Evolutionary conservation across 2,888 invertebrate species (phyloP).

Genomic region (Epirrita christyi): DNA sequence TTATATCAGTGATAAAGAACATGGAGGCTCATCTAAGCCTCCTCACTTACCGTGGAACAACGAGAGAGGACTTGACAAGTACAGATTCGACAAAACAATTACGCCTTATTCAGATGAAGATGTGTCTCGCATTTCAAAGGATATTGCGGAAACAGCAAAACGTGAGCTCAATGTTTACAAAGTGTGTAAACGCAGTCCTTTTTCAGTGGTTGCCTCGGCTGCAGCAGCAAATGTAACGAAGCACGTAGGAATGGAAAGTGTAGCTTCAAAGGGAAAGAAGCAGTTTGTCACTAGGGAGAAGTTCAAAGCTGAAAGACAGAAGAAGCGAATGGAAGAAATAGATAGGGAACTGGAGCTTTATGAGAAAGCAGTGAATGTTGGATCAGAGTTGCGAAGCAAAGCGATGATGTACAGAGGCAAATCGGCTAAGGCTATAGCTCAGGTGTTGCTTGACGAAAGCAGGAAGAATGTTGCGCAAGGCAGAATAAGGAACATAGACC

Average conservation of each 20-base stretch:
- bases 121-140: slow-evolving; percentile 86
- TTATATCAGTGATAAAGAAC: slow-evolving; percentile 90
- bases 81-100: slow-evolving; percentile 87
- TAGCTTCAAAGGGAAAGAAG: slow-evolving; percentile 76
- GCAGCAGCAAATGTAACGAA: slow-evolving; percentile 86
- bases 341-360: slow-evolving; percentile 68
- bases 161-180: slow-evolving; percentile 86
- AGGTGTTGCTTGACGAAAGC: slow-evolving; percentile 86
- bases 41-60: slow-evolving; percentile 91
- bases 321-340: slow-evolving; percentile 74
- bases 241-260: slow-evolving; percentile 85
- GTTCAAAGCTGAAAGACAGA: slow-evolving; percentile 69
- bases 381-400: slow-evolving; percentile 80
- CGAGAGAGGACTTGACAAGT: slow-evolving; percentile 88
- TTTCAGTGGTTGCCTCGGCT: slow-evolving; percentile 86
- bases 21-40: slow-evolving; percentile 65
- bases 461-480: slow-evolving; percentile 79
- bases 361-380: slow-evolving; percentile 73
- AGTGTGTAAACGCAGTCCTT: slow-evolving; percentile 85
- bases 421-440: slow-evolving; percentile 90
- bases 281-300: slow-evolving; percentile 72
- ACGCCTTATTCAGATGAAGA: slow-evolving; percentile 88
- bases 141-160: slow-evolving; percentile 88
- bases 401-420: slow-evolving; percentile 88
- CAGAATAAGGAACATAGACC: slow-evolving; percentile 58